These are phyloP conservation scores for Saccopteryx bilineata DNA, from an alignment of 2,113 vertebrate genomes.

Conservation along the genomic window DNA sequence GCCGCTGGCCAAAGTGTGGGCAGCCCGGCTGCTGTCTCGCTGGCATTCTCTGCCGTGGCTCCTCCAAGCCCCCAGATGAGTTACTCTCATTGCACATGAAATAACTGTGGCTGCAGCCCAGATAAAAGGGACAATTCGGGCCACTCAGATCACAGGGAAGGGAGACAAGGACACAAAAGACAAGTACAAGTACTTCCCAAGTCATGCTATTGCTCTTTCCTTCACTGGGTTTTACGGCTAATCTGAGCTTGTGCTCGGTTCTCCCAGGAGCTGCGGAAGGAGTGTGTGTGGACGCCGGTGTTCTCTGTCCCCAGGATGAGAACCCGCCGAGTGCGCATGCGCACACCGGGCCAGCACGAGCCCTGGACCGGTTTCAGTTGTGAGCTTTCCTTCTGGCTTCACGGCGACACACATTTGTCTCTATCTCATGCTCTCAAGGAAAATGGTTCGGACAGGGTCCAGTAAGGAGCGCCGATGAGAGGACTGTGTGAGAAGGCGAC, in stretches of 20 bases:
- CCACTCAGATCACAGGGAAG: background rate
- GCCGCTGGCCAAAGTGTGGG: background rate
- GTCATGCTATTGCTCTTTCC: background rate
- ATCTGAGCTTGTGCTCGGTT: background rate
- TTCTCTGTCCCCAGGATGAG: background rate
- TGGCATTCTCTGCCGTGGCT: background rate
- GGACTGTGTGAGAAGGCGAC: background rate
- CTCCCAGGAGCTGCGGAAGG: constrained; percentile 7
- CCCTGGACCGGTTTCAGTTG: background rate
- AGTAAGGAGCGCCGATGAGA: fast-evolving
- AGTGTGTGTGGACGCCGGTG: fast-evolving
- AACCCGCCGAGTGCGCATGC: fast-evolving
- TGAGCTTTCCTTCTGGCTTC: background rate
- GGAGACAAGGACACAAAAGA: background rate
- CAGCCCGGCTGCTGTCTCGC: background rate
- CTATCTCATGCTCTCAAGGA: background rate
- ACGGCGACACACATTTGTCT: background rate
- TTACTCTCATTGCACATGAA: background rate
- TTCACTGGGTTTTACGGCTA: background rate
- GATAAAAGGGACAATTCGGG: background rate
- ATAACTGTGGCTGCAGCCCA: background rate
- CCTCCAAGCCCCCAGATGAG: background rate
- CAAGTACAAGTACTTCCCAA: background rate
- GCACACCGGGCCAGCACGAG: background rate
- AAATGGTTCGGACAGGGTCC: background rate